phyloP scores from a whole-genome alignment of 1,140 invertebrate species.

The Ditylenchus dipsaci region DNA sequence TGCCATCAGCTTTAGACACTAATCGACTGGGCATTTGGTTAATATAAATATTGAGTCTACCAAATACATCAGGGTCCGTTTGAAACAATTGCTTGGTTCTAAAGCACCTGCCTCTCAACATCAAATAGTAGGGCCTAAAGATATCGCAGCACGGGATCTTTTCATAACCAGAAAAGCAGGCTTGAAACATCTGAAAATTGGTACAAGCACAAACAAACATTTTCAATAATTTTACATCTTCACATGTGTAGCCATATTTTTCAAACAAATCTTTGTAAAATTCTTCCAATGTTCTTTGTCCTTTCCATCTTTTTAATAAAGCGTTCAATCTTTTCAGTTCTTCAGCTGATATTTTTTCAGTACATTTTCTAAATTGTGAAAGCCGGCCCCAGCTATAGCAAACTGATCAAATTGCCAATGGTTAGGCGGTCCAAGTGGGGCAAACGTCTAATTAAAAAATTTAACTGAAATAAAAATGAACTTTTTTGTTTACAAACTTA shows the following conservation, averaged over 20 bases:
- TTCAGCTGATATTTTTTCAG: background rate
- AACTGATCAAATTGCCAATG: constrained; percentile 20
- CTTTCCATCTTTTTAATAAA: constrained; percentile 24
- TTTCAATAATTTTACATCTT: constrained; percentile 15
- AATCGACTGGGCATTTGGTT: constrained; percentile 17
- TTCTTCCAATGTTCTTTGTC: constrained; percentile 10
- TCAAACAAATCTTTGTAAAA: constrained; percentile 39
- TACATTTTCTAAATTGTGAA: constrained; percentile 11
- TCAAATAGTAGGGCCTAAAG: constrained; percentile 30
- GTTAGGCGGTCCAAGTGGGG: constrained; percentile 11
- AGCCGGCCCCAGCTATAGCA: constrained; percentile 27
- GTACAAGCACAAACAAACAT: background rate
- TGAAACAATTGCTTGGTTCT: constrained; percentile 14
- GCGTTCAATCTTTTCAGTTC: constrained; percentile 7
- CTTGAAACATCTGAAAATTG: constrained; percentile 24
- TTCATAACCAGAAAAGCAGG: constrained; percentile 33
- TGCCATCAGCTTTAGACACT: background rate
- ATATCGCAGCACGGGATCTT: constrained; percentile 37
- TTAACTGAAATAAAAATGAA: too few relatives aligned
- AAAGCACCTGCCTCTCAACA: constrained; percentile 30
- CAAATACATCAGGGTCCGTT: constrained; percentile 19
- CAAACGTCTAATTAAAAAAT: background rate
- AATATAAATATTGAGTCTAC: constrained; percentile 18
- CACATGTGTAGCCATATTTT: constrained; percentile 30
- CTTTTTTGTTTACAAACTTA: too few relatives aligned